Percentiles rank a stretch among this genome's conserved stretches.
Evolutionary conservation across 2,113 vertebrate genomes (phyloP).

Genomic region (Heteronetta atricapilla): DNA sequence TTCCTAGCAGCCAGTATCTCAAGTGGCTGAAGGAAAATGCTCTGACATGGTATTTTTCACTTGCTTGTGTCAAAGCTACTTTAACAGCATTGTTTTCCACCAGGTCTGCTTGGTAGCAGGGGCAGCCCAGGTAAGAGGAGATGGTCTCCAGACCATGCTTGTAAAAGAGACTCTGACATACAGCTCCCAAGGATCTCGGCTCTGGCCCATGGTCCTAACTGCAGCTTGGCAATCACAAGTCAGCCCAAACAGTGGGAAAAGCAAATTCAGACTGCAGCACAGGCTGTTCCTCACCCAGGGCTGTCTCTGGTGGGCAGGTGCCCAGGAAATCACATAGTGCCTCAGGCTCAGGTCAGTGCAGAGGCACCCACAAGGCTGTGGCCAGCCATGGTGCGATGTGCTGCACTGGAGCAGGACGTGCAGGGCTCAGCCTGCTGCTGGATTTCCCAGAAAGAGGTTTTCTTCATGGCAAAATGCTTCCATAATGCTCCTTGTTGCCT

Average conservation of each 20-base stretch:
- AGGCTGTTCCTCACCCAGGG: neutral
- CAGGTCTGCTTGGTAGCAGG: neutral
- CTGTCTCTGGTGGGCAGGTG: neutral
- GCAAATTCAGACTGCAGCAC: neutral
- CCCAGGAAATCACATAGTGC: neutral
- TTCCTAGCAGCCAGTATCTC: neutral
- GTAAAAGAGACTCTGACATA: neutral
- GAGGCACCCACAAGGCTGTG: neutral
- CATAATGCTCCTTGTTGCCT: neutral
- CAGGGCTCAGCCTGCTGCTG: neutral
- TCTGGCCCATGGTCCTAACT: neutral
- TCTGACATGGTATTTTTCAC: neutral
- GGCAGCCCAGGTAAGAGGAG: neutral
- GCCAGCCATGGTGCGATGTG: neutral
- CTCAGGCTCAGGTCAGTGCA: neutral
- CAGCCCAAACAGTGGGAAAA: neutral
- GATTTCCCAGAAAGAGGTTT: neutral
- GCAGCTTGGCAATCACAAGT: neutral
- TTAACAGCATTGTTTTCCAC: neutral
- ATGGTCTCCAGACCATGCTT: neutral
- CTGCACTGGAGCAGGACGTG: neutral
- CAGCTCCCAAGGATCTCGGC: neutral
- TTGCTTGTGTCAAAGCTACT: neutral
- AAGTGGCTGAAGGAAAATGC: neutral
- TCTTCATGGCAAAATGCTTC: neutral